These are phyloP conservation scores for Monochamus alternatus DNA, from an alignment of 2,888 invertebrate genomes.

Conservation along the genomic window DNA sequence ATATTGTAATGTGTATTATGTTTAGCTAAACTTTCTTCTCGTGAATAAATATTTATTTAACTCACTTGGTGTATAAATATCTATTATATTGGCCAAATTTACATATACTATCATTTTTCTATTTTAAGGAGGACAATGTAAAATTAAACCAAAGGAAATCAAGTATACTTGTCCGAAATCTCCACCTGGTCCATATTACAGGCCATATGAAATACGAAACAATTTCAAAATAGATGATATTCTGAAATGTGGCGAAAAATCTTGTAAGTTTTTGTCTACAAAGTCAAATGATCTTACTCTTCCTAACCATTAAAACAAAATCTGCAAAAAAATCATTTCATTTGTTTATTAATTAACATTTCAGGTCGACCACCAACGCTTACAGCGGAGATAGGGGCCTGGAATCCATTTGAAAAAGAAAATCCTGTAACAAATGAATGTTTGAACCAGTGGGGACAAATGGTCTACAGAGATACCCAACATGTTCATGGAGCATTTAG, in stretches of 20 bases:
- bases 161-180: constrained; percentile 26
- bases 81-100: neutral
- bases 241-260: constrained; percentile 13
- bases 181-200: constrained; percentile 40
- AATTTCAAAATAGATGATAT: constrained; percentile 33
- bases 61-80: neutral
- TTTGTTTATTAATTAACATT: constrained; percentile 28
- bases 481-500: constrained; percentile 56
- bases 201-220: constrained; percentile 36
- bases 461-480: constrained; percentile 58
- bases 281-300: neutral
- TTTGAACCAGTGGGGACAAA: constrained; percentile 60
- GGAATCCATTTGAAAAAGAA: constrained; percentile 61
- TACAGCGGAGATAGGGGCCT: constrained; percentile 49
- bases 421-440: constrained; percentile 41
- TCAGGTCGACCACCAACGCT: constrained; percentile 17
- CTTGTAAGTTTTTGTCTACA: constrained; percentile 39
- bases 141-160: neutral
- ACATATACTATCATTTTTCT: neutral
- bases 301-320: no score
- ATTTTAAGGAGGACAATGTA: constrained; percentile 5
- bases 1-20: no score
- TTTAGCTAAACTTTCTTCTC: no score
- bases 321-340: neutral
- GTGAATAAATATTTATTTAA: no score